Evolutionary conservation across 2,113 vertebrate genomes (phyloP), one percentile per base, ranked within the genome.

Genomic region (Pollachius pollachius): DNA sequence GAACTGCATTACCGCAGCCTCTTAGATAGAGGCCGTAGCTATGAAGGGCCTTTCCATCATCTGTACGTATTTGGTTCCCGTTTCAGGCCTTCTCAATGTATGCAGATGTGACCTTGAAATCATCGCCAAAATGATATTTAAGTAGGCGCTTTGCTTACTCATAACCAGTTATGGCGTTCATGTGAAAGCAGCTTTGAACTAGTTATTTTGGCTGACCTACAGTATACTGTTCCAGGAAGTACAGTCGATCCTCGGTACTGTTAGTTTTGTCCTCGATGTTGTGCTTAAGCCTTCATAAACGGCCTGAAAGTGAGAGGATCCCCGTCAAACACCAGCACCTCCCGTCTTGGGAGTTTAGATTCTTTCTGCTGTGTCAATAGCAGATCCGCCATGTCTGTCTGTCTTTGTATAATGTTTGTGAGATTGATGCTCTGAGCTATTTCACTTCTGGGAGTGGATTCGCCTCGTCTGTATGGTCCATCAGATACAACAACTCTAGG

Each of bases 11-110:
- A 62, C 59, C 21, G 23, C 59, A 52, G 8, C 60, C 9, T 63
- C 23, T 54, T 2, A 70, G 21, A 27, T 30, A 70, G 6, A 63
- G 16, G 9, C 21, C 59, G 52, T 52, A 63, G 15, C 15, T 62
- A 12, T 63, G 15, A 15, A 63, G 17, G n/a, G 30, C 59, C 17
- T 69, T 69, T 19, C 59, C 18, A 48, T 69, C 58, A 52, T 69
- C 34, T 11, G 59, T 9, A 5, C 9, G 15, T 27, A 52, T 63
- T 5, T 15, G n/a, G 3, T 18, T 52, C 69, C 69, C 34, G 25
- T 34, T 64, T 64, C 1, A 23, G 21, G 21, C 21, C 21, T 23
- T 23, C 2, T 23, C 21, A 23, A 23, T 23, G 2, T 23, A 64
- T 7, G 69, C 62, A 64, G 23, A 58, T 57, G 52, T 21, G 1